phyloP scores from a whole-genome alignment of 2,797 vertebrate genomes.

The Siniperca scherzeri region DNA sequence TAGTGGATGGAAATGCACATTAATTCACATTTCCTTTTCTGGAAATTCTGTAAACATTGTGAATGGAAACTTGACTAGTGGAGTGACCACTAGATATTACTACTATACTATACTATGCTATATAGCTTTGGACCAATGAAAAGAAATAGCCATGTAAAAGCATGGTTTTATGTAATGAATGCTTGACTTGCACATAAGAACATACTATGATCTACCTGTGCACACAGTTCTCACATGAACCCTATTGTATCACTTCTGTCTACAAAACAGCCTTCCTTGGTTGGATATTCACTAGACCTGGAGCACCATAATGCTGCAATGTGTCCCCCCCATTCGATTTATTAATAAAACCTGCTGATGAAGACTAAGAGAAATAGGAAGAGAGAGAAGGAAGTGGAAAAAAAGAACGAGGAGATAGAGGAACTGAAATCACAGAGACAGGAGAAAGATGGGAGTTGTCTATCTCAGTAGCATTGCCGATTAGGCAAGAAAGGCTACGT shows the following conservation, averaged over 20 bases:
- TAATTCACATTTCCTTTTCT: not conserved
- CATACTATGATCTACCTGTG: not conserved
- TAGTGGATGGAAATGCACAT: not conserved
- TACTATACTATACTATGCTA: no score
- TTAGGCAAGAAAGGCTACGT: conserved; percentile 61
- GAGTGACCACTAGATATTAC: not conserved
- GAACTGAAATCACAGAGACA: conserved; percentile 50
- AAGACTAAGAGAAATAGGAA: conserved; percentile 23
- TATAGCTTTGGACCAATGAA: not conserved
- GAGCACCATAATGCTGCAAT: not conserved
- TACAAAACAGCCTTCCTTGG: not conserved
- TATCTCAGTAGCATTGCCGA: conserved; percentile 42
- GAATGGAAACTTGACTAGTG: not conserved
- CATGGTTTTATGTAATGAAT: not conserved
- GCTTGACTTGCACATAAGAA: not conserved
- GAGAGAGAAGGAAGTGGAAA: not conserved
- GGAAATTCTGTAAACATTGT: not conserved
- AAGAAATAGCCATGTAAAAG: not conserved
- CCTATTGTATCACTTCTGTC: not conserved
- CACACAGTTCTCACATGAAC: not conserved
- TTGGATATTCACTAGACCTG: conserved; percentile 36
- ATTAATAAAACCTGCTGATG: conserved; percentile 48
- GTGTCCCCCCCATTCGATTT: conserved; percentile 26
- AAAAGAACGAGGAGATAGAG: conserved; percentile 36
- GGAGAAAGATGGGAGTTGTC: conserved; percentile 59